Base-by-base conservation (phyloP, 1,140 invertebrate species). In the Dufourea novaeangliae region DNA sequence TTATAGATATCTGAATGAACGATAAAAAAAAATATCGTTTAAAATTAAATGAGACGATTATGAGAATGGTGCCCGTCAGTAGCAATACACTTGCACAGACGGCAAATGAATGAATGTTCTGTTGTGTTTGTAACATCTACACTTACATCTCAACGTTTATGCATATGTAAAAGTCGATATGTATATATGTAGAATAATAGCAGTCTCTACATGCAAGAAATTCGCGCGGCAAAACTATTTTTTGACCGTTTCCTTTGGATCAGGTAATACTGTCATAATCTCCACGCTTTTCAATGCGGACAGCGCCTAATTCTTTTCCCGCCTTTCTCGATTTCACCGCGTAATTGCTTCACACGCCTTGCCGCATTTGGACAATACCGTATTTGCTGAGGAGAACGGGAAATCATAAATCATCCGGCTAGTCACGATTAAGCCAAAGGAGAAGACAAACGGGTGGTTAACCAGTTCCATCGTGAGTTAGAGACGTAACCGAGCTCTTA, bases 381-480 rank as follows among this genome's bases (percentile, higher is more conserved):
- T 70, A 75, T 76, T 83, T 78, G 76, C 71, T 46, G 61, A 57
- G 63, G 46, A 78, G 76, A 81, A 78, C 64, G 75, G 75, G 72
- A 66, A 79, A 83, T 69, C 82, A 87, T 88, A 87, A 88, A 88
- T 88, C 86, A 88, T 74, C 68, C 54, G 46, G 69, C 79, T 73
- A 72, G 79, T 85, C 85, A 78, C 79, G 86, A 85, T 88, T 88
- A 86, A 86, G 74, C 84, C 64, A 64, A 83, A 83, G 76, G 63
- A 67, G 72, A 81, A 86, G 84, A 88, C 87, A 83, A 88, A 88
- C 86, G 86, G 79, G 63, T 86, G 78, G 84, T 85, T 88, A 88
- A 87, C 87, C 86, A 82, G 83, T 86, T 86, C 83, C 85, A 82
- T 83, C 81, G 78, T 68, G 67, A 78, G 27, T 12, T 57, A 57